phyloP scores from a whole-genome alignment of 1,140 invertebrate genomes.

The Antheraea pernyi region DNA sequence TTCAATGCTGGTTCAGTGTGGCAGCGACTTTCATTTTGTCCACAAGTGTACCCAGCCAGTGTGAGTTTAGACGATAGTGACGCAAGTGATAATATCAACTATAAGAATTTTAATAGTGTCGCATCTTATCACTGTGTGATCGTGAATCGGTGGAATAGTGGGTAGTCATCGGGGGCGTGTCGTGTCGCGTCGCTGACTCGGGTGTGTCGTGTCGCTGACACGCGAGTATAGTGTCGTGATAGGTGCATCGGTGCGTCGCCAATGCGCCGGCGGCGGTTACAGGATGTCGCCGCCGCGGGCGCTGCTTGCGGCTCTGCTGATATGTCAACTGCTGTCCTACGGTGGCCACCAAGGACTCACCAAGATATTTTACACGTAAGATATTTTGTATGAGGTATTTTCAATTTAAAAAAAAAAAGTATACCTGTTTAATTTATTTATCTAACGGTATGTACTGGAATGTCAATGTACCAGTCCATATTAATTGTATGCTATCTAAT shows the following conservation, averaged over 20 bases:
- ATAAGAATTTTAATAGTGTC: not conserved
- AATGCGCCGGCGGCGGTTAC: slow-evolving; percentile 70
- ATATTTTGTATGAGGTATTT: not conserved
- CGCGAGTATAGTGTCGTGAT: slow-evolving; percentile 48
- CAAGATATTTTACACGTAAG: slow-evolving; percentile 77
- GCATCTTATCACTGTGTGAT: slow-evolving; percentile 5
- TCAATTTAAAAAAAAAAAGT: no score
- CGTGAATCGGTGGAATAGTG: not conserved
- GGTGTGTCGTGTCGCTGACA: slow-evolving; percentile 8
- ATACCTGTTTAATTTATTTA: no score
- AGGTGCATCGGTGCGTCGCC: slow-evolving; percentile 58
- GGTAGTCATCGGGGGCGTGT: not conserved
- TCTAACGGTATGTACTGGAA: no score
- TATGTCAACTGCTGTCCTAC: slow-evolving; percentile 73
- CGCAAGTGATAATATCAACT: not conserved
- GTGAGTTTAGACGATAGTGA: not conserved
- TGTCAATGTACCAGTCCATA: no score
- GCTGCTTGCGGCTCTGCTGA: slow-evolving; percentile 68
- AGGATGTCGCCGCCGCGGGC: slow-evolving; percentile 73
- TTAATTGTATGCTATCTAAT: not conserved
- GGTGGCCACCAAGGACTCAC: slow-evolving; percentile 75
- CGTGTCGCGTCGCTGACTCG: slow-evolving; percentile 12
- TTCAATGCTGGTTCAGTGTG: slow-evolving; percentile 2
- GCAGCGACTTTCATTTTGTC: not conserved
- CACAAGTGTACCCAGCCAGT: not conserved